Evolutionary conservation across 2,113 vertebrate genomes (phyloP).

Genomic region (Stictonetta naevosa): DNA sequence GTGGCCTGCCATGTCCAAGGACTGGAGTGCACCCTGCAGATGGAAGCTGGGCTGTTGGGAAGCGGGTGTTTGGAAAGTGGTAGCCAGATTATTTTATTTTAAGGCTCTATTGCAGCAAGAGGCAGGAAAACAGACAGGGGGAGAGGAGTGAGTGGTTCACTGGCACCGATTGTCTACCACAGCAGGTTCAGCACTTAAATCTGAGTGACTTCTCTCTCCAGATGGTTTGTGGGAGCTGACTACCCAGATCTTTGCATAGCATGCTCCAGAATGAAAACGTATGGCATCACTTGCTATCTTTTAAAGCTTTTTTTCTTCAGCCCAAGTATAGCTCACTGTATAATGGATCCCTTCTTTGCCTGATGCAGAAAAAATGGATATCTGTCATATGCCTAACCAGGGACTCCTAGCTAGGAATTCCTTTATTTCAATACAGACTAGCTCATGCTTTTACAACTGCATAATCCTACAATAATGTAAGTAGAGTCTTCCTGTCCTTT

Average conservation of each 20-base stretch:
- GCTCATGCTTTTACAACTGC: slow-evolving; percentile 40
- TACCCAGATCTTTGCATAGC: slow-evolving; percentile 68
- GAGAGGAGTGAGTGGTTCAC: slow-evolving; percentile 72
- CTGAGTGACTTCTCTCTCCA: slow-evolving; percentile 75
- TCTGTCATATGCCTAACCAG: background rate
- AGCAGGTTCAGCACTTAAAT: slow-evolving; percentile 73
- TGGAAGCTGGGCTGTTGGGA: slow-evolving; percentile 63
- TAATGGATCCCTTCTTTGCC: slow-evolving; percentile 46
- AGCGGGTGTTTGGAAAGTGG: slow-evolving; percentile 72
- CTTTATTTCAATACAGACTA: slow-evolving; percentile 4
- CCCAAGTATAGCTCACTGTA: slow-evolving; percentile 60
- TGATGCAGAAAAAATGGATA: slow-evolving; percentile 15
- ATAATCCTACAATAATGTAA: background rate
- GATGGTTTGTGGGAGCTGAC: slow-evolving; percentile 74
- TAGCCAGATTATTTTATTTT: slow-evolving; percentile 75
- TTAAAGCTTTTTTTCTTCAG: slow-evolving; percentile 54
- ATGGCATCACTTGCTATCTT: slow-evolving; percentile 67
- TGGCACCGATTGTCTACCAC: slow-evolving; percentile 73
- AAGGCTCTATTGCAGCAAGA: slow-evolving; percentile 71
- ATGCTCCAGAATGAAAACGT: slow-evolving; percentile 70
- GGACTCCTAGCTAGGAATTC: slow-evolving; percentile 33
- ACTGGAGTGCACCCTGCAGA: slow-evolving; percentile 61
- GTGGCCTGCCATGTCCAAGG: slow-evolving; percentile 38
- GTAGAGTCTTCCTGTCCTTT: background rate
- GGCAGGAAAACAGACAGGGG: slow-evolving; percentile 74